Percentiles rank a stretch among this genome's conserved stretches.
These are phyloP conservation scores for Isoperla grammatica DNA, from an alignment of 2,888 invertebrate genomes.

Conservation along the genomic window DNA sequence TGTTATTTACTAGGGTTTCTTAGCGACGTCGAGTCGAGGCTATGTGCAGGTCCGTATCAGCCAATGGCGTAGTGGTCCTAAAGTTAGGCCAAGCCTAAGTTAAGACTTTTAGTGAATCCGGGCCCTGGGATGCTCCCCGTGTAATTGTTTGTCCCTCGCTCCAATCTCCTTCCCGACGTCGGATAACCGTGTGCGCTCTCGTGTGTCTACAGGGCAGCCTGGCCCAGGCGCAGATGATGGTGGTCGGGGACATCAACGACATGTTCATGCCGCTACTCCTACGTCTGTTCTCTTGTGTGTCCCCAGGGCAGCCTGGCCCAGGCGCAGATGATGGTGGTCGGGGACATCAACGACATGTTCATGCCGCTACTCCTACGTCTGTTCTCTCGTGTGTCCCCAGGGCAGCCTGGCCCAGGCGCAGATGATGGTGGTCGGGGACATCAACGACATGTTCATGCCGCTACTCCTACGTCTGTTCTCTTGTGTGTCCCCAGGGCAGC, in stretches of 20 bases:
- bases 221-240: conserved; percentile 93
- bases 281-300: no score
- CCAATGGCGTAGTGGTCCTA: no score
- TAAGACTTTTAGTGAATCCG: no score
- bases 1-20: no score
- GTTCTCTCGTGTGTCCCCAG: conserved; percentile 47
- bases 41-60: no score
- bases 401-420: conserved; percentile 81
- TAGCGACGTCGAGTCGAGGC: no score
- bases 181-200: no score
- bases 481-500: conserved; percentile 52
- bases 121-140: no score
- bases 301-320: conserved; percentile 68
- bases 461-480: no score
- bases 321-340: conserved; percentile 95
- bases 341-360: conserved; percentile 95
- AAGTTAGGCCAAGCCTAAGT: no score
- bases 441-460: conserved; percentile 97
- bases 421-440: conserved; percentile 95
- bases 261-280: conserved; percentile 96
- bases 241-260: conserved; percentile 92
- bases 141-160: no score
- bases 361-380: conserved; percentile 92
- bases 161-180: no score
- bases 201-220: conserved; percentile 54